Evolutionary conservation across 1,140 invertebrate genomes (phyloP), one percentile per base, ranked within the genome.

Genomic region (Papilio helenus): DNA sequence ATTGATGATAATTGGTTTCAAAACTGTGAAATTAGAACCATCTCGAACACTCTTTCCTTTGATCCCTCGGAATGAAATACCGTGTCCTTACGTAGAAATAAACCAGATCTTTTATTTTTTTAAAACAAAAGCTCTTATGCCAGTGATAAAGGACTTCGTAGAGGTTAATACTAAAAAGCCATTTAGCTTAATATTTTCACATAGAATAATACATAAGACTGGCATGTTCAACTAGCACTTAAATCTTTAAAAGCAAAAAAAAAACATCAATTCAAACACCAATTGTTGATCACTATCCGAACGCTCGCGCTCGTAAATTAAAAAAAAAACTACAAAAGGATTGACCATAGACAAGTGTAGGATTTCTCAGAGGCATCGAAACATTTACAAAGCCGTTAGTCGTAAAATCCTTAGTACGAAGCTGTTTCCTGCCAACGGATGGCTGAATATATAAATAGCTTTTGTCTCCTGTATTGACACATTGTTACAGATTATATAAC

Each of bases 291-390:
- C 23, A 9, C 58, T 61, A 61, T 26, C 58, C 58, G 9, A 61
- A 26, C 58, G 55, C n/a, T 23, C 55, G 20, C 14, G 23, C 23
- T 23, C 23, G 20, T 61, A 26, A 61, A 65, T 16, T 1, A 18
- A 68, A 68, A 68, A 68, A 68, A 68, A 68, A 68, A 16, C 61
- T 29, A 65, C 61, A 65, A 68, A 68, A 68, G 61, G 61, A 68
- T 68, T 68, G 23, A 34, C 26, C 26, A 29, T 68, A 68, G 61
- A 29, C 61, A 68, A 68, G 61, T 68, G 61, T 65, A 65, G 26
- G 14, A 68, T 16, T 29, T 65, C 61, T 29, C 29, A 29, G 61
- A 68, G 23, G 26, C 26, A 34, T 68, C 61, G 61, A 68, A 68
- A 68, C 14, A 68, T 29, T 34, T 68, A 29, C 23, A 29, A 29